These are phyloP conservation scores for Brachionus koreanus DNA, from an alignment of 1,140 invertebrate species.

Conservation along the genomic window DNA sequence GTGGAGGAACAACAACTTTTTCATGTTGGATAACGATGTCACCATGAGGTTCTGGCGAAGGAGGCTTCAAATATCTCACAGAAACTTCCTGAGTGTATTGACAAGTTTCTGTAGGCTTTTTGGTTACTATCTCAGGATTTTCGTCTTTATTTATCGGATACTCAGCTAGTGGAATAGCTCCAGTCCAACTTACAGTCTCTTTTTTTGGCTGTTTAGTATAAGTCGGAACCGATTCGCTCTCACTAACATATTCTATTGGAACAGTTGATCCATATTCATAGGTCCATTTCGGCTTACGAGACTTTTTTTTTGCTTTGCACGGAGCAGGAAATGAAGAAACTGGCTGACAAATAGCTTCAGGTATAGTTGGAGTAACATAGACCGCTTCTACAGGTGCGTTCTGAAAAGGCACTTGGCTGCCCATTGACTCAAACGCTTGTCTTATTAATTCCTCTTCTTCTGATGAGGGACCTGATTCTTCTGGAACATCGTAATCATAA, in stretches of 20 bases:
- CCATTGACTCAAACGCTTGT: conserved; percentile 29
- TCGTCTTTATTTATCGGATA: conserved; percentile 45
- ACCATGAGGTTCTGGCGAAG: conserved; percentile 40
- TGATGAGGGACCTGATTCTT: not conserved
- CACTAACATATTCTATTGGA: conserved; percentile 3
- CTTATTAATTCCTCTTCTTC: conserved; percentile 18
- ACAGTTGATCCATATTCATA: not conserved
- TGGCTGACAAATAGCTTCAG: not conserved
- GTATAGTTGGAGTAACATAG: not conserved
- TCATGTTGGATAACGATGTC: conserved; percentile 25
- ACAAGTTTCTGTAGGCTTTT: not conserved
- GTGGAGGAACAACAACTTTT: not conserved
- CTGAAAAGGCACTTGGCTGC: not conserved
- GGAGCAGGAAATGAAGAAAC: not conserved
- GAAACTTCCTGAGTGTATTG: conserved; percentile 28
- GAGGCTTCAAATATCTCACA: conserved; percentile 39
- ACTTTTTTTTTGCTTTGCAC: not conserved
- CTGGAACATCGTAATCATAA: not conserved
- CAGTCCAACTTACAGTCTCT: not conserved
- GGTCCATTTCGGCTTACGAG: not conserved
- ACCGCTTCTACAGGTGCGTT: not conserved
- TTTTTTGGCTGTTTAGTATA: not conserved
- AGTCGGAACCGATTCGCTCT: conserved; percentile 1
- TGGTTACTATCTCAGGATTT: conserved; percentile 27
- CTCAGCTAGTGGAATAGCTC: not conserved